phyloP scores from a whole-genome alignment of 2,888 invertebrate species.

The Epinotia bilunana region DNA sequence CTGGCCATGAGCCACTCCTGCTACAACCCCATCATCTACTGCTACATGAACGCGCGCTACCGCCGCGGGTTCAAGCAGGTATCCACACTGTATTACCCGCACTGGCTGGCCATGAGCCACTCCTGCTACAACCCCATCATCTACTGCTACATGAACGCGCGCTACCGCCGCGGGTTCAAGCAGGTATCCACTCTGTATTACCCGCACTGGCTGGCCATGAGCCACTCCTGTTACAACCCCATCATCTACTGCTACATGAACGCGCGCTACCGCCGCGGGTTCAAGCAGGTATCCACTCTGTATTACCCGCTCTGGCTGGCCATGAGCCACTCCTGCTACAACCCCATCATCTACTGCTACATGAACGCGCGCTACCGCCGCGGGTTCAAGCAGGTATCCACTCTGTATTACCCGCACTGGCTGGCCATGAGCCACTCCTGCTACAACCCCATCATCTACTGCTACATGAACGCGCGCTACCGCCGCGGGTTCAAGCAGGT shows the following conservation, averaged over 20 bases:
- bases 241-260: slow-evolving; percentile 92
- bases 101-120: slow-evolving; percentile 91
- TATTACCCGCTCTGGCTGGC: slow-evolving; percentile 80
- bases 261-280: slow-evolving; percentile 87
- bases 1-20: slow-evolving; percentile 90
- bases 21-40: slow-evolving; percentile 90
- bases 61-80: no score
- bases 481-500: no score
- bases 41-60: slow-evolving; percentile 69
- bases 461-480: no score
- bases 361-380: no score
- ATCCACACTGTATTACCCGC: no score
- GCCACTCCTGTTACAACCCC: slow-evolving; percentile 90
- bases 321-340: slow-evolving; percentile 91
- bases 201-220: slow-evolving; percentile 85
- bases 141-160: slow-evolving; percentile 90
- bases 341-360: slow-evolving; percentile 90
- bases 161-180: slow-evolving; percentile 86
- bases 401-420: no score
- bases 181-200: slow-evolving; percentile 60
- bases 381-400: no score
- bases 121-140: slow-evolving; percentile 91
- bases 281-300: slow-evolving; percentile 72
- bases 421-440: no score
- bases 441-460: no score